phyloP scores from a whole-genome alignment of 2,888 invertebrate genomes.

The Sphaerophoria taeniata region DNA sequence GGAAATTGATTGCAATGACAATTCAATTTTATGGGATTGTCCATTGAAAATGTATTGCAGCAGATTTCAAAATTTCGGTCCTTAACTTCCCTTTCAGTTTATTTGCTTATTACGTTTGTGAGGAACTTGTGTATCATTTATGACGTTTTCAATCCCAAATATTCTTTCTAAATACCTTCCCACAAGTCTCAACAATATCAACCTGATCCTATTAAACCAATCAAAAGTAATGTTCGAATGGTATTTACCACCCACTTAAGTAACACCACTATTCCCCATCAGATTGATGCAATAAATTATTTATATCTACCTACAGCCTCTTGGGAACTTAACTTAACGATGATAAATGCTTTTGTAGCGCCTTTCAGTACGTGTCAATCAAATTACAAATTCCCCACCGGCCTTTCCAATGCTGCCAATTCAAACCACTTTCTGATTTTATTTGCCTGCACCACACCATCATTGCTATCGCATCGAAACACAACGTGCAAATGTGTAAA shows the following conservation, averaged over 20 bases:
- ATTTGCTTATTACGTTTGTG: no score
- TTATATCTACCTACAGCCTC: conserved; percentile 19
- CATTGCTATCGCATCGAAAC: background rate
- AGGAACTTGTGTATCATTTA: no score
- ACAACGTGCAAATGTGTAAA: conserved; percentile 4
- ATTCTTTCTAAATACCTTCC: no score
- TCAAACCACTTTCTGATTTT: background rate
- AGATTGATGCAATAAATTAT: conserved; percentile 27
- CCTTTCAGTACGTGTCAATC: conserved; percentile 54
- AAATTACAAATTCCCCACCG: conserved; percentile 35
- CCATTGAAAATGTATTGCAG: no score
- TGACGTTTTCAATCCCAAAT: no score
- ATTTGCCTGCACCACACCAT: background rate
- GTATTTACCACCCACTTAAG: background rate
- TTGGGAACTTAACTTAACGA: conserved; percentile 34
- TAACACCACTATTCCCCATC: background rate
- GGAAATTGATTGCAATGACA: no score
- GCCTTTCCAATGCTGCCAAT: background rate
- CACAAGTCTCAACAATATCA: no score
- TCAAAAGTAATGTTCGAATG: background rate
- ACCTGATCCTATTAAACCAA: no score
- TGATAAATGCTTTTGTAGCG: conserved; percentile 29
- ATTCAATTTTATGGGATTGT: no score
- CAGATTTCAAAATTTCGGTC: no score
- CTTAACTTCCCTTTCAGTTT: no score